Evolutionary conservation across 2,797 vertebrate species (phyloP), one percentile per base, ranked within the genome.

Genomic region (Lindbergichthys nudifrons): DNA sequence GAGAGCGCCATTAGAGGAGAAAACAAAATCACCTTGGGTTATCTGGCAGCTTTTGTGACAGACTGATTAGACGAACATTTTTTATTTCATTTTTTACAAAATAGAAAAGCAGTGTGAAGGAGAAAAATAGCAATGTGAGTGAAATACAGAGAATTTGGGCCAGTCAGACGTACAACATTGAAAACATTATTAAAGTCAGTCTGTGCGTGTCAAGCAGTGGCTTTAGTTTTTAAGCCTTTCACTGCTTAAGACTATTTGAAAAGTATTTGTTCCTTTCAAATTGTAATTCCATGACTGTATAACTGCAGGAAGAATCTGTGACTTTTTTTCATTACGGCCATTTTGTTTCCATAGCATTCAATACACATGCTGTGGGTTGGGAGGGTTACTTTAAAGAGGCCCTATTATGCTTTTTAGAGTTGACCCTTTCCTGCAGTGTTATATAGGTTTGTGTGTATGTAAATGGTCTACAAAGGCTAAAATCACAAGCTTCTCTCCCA

Each of bases 1-100:
- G 80, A 78, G 75, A 42, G 64, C 46, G 21, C 79, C 54, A 80
- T 88, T 85, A 88, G 74, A 82, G 70, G 79, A 84, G 71, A 81
- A 71, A 63, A 75, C 47, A 3, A 66, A 84, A 87, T 87, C 86
- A 84, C 85, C 79, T 76, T 63, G 43, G 77, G 80, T 88, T 86
- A 88, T 87, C 83, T 86, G 74, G 62, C 59, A 53, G 70, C 86
- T 87, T 87, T 84, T 86, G 65, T 87, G 81, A 89, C 82, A 77
- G 85, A 56, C 73, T 63, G 84, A 88, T 91, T 70, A 82, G 82
- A 85, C 10, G 59, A 75, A 73, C 80, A 43, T 75, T 72, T 88
- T 81, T 79, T 1, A 36, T 36, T 36, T 36, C 6, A 9, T 36
- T 36, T 36, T 8, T 36, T 36, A 7, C 26, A 26, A 26, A 36